Evolutionary conservation across 2,888 invertebrate species (phyloP).

Genomic region (Aphodius granarius): DNA sequence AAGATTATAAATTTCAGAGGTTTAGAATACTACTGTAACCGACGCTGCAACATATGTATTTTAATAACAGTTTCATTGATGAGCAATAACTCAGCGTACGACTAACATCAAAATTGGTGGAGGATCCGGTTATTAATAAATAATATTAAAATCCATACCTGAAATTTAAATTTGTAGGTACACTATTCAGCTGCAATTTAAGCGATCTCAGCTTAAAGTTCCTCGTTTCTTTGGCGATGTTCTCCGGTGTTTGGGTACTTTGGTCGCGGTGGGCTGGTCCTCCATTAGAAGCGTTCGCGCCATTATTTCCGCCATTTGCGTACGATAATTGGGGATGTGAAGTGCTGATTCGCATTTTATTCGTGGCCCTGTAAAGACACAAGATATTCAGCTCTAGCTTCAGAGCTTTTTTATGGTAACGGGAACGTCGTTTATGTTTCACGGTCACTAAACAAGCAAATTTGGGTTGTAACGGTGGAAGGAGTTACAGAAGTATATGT

Average conservation of each 20-base stretch:
- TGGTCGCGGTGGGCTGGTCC: conserved; percentile 61
- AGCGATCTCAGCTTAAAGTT: conserved; percentile 62
- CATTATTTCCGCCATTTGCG: conserved; percentile 57
- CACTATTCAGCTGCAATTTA: conserved; percentile 64
- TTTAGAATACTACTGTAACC: no score
- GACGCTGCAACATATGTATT: no score
- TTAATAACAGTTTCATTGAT: not conserved
- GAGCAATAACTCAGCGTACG: not conserved
- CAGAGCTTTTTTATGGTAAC: not conserved
- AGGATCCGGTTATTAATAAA: no score
- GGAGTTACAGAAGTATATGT: no score
- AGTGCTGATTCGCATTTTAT: conserved; percentile 58
- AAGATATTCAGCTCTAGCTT: not conserved
- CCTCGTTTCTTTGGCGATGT: conserved; percentile 70
- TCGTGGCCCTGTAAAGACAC: conserved; percentile 39
- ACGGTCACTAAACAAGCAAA: not conserved
- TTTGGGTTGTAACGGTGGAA: not conserved
- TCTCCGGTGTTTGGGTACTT: conserved; percentile 72
- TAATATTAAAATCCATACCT: no score
- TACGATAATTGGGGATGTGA: conserved; percentile 64
- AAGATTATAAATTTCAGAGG: not conserved
- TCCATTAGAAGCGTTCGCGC: conserved; percentile 30
- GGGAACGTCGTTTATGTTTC: not conserved
- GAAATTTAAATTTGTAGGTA: conserved; percentile 64
- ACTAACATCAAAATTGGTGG: not conserved